Conservation (phyloP, 2,888 invertebrate genomes). For the Agriotes lineatus region DNA sequence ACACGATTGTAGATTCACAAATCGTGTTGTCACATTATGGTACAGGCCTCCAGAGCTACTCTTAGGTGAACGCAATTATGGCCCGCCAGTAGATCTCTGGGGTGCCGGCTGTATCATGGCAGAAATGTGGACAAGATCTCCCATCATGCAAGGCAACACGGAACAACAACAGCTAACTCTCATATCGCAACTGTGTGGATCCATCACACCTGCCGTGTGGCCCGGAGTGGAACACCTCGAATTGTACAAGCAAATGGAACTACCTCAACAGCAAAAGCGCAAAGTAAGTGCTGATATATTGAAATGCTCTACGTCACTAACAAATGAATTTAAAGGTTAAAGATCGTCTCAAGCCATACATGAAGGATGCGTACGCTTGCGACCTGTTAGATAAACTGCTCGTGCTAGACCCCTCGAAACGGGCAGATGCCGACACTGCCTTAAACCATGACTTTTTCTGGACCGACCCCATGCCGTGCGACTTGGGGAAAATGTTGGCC, state of each 20-base stretch:
- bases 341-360: slow-evolving; percentile 88
- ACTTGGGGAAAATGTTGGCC: slow-evolving; percentile 90
- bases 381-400: slow-evolving; percentile 93
- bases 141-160: slow-evolving; percentile 96
- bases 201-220: slow-evolving; percentile 94
- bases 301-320: no score
- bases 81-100: slow-evolving; percentile 97
- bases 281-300: slow-evolving; percentile 71
- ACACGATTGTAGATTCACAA: slow-evolving; percentile 89
- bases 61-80: slow-evolving; percentile 92
- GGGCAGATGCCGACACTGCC: slow-evolving; percentile 91
- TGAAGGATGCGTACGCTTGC: slow-evolving; percentile 92
- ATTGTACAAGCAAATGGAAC: slow-evolving; percentile 87
- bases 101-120: slow-evolving; percentile 99
- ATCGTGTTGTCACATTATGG: slow-evolving; percentile 97
- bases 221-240: slow-evolving; percentile 92
- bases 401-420: slow-evolving; percentile 90
- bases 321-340: no score
- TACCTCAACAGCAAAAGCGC: slow-evolving; percentile 88
- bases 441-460: slow-evolving; percentile 99
- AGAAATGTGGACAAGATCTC: slow-evolving; percentile 98
- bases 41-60: slow-evolving; percentile 82
- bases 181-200: slow-evolving; percentile 96
- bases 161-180: slow-evolving; percentile 96
- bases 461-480: slow-evolving; percentile 96